Conservation (phyloP, 2,888 invertebrate species). For the Chesias legatella region DNA sequence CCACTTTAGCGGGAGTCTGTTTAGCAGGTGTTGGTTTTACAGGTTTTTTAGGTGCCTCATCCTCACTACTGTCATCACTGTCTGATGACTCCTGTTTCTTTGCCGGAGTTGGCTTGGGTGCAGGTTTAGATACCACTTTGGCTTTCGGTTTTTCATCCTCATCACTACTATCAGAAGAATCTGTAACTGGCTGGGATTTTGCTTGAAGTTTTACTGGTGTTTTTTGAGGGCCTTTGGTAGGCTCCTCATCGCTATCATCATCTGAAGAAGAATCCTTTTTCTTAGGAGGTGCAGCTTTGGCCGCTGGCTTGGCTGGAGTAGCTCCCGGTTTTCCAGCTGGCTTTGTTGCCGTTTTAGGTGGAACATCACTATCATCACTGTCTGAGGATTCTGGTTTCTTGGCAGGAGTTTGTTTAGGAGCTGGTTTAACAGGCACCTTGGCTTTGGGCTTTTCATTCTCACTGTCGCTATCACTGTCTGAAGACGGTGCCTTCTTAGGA, state of each 20-base stretch:
- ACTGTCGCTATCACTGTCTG: constrained; percentile 45
- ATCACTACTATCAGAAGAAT: constrained; percentile 15
- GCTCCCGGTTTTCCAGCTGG: constrained; percentile 7
- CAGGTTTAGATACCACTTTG: constrained; percentile 37
- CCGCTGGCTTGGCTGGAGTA: constrained; percentile 22
- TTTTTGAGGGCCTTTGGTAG: constrained; percentile 45
- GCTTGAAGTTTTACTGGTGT: constrained; percentile 25
- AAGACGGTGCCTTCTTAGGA: constrained; percentile 46
- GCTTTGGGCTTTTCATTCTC: constrained; percentile 31
- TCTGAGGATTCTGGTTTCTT: constrained; percentile 48
- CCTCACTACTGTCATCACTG: constrained; percentile 38
- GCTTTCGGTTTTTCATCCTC: constrained; percentile 52
- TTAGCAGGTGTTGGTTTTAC: constrained; percentile 5
- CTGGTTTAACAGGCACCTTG: constrained; percentile 23
- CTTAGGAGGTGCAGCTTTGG: constrained; percentile 23
- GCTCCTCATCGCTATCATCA: constrained; percentile 53
- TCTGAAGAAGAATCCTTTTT: constrained; percentile 58
- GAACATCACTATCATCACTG: constrained; percentile 51
- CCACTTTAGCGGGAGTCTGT: constrained; percentile 34
- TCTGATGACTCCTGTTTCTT: constrained; percentile 40
- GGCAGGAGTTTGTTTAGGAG: constrained; percentile 20
- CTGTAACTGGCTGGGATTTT: neutral
- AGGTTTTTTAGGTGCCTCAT: neutral
- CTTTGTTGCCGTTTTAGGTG: constrained; percentile 28
- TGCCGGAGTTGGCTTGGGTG: constrained; percentile 32